Conservation (phyloP, 2,113 vertebrate species). For the Caretta caretta region DNA sequence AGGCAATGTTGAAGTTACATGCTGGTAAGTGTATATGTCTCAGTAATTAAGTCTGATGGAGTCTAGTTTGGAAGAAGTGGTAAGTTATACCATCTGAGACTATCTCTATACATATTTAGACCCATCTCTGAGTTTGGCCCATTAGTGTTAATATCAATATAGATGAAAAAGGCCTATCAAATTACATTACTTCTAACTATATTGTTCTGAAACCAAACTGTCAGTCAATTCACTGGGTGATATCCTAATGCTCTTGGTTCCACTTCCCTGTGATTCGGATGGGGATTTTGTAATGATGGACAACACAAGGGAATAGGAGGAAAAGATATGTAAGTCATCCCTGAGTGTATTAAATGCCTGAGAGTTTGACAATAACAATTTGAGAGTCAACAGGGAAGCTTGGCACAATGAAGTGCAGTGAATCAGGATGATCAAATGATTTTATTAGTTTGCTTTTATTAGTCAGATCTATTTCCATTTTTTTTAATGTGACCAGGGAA, state of each 20-base stretch:
- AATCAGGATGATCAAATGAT: slow-evolving; percentile 87
- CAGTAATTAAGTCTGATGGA: not conserved
- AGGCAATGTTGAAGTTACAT: not conserved
- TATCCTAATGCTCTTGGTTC: slow-evolving; percentile 1
- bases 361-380: slow-evolving; percentile 81
- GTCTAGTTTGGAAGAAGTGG: not conserved
- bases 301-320: slow-evolving; percentile 42
- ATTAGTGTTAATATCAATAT: not conserved
- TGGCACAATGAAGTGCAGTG: slow-evolving; percentile 72
- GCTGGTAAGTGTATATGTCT: not conserved
- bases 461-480: slow-evolving; percentile 84
- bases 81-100: not conserved
- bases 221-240: not conserved
- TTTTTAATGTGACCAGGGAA: slow-evolving; percentile 77
- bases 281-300: slow-evolving; percentile 55
- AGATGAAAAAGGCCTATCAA: not conserved
- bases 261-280: slow-evolving; percentile 15
- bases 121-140: not conserved
- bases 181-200: not conserved
- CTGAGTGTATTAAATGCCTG: slow-evolving; percentile 70
- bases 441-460: slow-evolving; percentile 87
- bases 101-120: not conserved
- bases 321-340: slow-evolving; percentile 54
- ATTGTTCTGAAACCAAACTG: slow-evolving; percentile 18
- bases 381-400: slow-evolving; percentile 84